Evolutionary conservation across 2,113 vertebrate genomes (phyloP), one percentile per base, ranked within the genome.

Genomic region (Nanorana parkeri): DNA sequence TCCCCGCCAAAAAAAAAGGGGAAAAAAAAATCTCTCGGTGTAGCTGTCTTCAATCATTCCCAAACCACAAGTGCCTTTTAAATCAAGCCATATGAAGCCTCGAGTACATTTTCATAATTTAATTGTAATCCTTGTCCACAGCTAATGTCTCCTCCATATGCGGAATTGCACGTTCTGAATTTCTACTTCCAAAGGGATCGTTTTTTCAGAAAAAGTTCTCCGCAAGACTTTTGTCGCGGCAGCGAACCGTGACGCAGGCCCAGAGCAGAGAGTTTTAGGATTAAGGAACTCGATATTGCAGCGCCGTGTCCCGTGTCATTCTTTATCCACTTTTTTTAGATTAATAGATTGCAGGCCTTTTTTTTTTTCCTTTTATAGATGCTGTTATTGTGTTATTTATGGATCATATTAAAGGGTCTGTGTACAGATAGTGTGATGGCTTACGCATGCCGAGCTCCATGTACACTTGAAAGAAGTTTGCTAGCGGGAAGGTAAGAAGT

Each of bases 21-120:
- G n/a, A n/a, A 16, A n/a, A 16, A 21, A 41, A 41, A 23, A 76
- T 29, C 51, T 54, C 28, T 5, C 28, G 55, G 17, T 11, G 16
- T 66, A 77, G 36, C 61, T 67, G 77, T 36, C 77, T 78, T 78
- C 77, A 78, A 79, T 79, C 77, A 79, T 15, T 16, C 24, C 63
- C 64, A 67, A 67, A 68, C 77, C 77, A 56, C 77, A 68, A 68
- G 77, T 60, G 77, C 29, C 52, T 68, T 24, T 79, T 79, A 79
- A 79, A 79, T 79, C 77, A 60, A 58, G 65, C 77, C 77, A 68
- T 68, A 36, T 60, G 77, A 56, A 60, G 68, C 77, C 77, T 63
- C 51, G 2, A 54, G 15, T 58, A 0, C 77, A 58, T 68, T 68
- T 60, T 47, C 77, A 60, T 68, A 56, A 68, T 79, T 58, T 60